Base-by-base conservation (phyloP, 2,888 invertebrate species). In the Polydrusus tereticollis region DNA sequence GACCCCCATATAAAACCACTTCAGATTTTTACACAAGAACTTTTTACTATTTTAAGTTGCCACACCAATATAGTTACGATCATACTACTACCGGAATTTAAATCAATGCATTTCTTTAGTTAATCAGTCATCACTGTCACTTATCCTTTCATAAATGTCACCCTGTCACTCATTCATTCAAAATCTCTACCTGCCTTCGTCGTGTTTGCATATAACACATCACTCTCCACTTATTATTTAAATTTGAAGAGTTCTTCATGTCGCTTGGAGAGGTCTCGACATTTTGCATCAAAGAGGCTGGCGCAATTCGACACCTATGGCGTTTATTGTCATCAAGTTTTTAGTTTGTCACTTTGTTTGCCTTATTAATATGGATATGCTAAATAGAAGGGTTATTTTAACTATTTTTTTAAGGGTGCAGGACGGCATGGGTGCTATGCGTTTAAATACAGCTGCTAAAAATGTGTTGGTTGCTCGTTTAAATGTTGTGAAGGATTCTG, bases 231-330 rank as follows among this genome's bases (percentile, higher is more conserved):
- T 76, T 72, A 69, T n/a, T 78, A 78, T 78, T 79, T 75, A 77
- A 78, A 79, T 78, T 75, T 78, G 73, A 76, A 78, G 78, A 72
- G 78, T 75, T 72, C 77, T 79, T 73, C 63, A 79, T 73, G 79
- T 79, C 79, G 71, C 64, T 64, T 64, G 66, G 66, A 71, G 71
- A 71, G 71, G 20, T 41, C 58, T 70, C 65, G 69, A 63, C 66
- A 57, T 47, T 62, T 47, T 33, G 33, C 59, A 59, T 59, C 8
- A 59, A 60, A 66, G 43, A 66, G 59, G 23, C 60, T 20, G 6
- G 73, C 72, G 75, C 63, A 77, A 78, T 70, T 43, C 72, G 78
- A 78, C 78, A 78, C 72, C 68, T 58, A 60, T 36, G 36, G 55
- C 52, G 57, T 52, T 52, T 62, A 63, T 69, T 69, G 63, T 64